A percentile compares a stretch with the other conserved stretches of the same genome.
Conservation (phyloP, 2,888 invertebrate species). For the Hofmannophila pseudospretella region DNA sequence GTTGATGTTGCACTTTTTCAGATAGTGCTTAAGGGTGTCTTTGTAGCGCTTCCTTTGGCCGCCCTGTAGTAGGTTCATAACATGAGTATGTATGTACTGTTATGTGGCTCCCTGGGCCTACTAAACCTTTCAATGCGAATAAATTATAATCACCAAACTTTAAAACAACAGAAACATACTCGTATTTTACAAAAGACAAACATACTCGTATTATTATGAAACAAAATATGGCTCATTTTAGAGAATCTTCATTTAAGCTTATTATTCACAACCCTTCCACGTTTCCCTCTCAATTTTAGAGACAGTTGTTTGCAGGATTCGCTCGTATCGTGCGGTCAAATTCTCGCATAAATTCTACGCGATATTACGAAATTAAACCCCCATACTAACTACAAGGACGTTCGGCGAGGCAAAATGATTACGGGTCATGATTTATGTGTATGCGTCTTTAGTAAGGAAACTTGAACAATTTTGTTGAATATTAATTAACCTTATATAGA, state of each 20-base stretch:
- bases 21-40: too few species aligned
- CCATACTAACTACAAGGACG: conserved; percentile 33
- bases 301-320: conserved; percentile 20
- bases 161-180: too few species aligned
- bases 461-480: conserved; percentile 38
- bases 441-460: conserved; percentile 33
- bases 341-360: conserved; percentile 36
- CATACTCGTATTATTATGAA: too few species aligned
- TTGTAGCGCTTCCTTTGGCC: too few species aligned
- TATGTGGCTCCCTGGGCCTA: too few species aligned
- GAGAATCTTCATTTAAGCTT: background rate
- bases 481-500: background rate
- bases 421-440: conserved; percentile 48
- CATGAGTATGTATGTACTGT: too few species aligned
- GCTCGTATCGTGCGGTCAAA: conserved; percentile 25
- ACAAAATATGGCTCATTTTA: too few species aligned
- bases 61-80: too few species aligned
- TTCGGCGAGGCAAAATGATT: conserved; percentile 41
- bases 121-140: too few species aligned
- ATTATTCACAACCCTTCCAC: conserved; percentile 4
- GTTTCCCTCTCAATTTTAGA: conserved; percentile 13
- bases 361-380: conserved; percentile 42
- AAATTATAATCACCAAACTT: too few species aligned
- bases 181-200: too few species aligned
- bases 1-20: too few species aligned